Evolutionary conservation across 2,113 vertebrate species (phyloP).

Genomic region (Channa argus): DNA sequence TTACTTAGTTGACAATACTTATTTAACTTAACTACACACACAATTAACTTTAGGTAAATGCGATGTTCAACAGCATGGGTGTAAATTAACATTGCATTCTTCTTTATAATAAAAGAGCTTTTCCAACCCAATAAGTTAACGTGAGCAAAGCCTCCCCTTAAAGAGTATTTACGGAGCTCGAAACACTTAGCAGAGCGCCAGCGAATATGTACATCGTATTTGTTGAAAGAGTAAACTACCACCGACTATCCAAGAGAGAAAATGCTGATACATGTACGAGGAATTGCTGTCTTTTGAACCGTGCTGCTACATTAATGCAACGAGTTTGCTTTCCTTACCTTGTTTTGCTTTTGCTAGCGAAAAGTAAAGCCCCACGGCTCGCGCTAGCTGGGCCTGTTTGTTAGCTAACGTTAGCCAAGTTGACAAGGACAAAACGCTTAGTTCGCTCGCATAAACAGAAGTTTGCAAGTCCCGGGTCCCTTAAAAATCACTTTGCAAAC

Average conservation of each 20-base stretch:
- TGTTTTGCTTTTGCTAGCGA: conserved; percentile 61
- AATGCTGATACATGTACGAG: fast-evolving
- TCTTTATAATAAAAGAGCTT: background rate
- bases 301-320: background rate
- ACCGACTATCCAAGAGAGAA: fast-evolving
- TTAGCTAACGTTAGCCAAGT: conserved; percentile 52
- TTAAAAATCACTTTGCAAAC: background rate
- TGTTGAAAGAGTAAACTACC: too few species aligned
- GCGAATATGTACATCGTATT: conserved; percentile 1
- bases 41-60: too few species aligned
- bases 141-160: background rate
- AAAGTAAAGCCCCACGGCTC: conserved; percentile 57
- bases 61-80: background rate
- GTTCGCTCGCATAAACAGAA: conserved; percentile 13
- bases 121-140: background rate
- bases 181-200: conserved; percentile 43
- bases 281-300: background rate
- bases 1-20: background rate
- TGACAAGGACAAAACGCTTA: conserved; percentile 38
- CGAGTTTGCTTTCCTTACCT: conserved; percentile 62
- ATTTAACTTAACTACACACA: background rate
- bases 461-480: background rate
- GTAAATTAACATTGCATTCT: background rate
- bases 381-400: conserved; percentile 55
- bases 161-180: conserved; percentile 11